Evolutionary conservation across 1,140 invertebrate genomes (phyloP).

Genomic region (Diploscapter pachys): DNA sequence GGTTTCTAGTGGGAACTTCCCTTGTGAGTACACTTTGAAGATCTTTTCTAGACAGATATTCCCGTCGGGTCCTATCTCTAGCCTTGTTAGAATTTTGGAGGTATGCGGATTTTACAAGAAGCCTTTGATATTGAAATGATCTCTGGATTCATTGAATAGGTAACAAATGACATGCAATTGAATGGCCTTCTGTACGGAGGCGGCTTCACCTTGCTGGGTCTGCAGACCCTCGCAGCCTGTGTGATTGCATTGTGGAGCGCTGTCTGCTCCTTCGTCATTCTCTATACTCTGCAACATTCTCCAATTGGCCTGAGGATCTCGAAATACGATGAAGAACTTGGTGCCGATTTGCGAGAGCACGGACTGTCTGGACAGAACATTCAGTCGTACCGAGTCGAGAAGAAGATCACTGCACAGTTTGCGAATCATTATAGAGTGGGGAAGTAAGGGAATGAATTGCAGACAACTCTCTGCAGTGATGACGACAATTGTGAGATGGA

Average conservation of each 20-base stretch:
- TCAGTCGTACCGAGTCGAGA: constrained; percentile 46
- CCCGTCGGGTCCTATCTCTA: background rate
- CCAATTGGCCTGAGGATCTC: constrained; percentile 76
- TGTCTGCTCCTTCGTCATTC: constrained; percentile 25
- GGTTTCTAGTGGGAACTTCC: constrained; percentile 1
- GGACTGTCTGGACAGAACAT: constrained; percentile 65
- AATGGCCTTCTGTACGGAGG: constrained; percentile 42
- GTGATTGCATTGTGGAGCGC: constrained; percentile 22
- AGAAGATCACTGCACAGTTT: constrained; percentile 46
- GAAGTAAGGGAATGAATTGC: background rate
- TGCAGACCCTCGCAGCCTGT: constrained; percentile 17
- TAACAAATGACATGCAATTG: background rate
- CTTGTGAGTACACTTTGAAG: background rate
- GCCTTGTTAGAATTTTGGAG: background rate
- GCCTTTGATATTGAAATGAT: too few species aligned
- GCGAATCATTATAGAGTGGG: background rate
- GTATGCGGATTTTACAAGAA: constrained; percentile 21
- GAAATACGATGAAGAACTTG: constrained; percentile 76
- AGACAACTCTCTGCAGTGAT: constrained; percentile 26
- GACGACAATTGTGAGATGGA: constrained; percentile 26
- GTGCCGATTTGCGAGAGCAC: constrained; percentile 82
- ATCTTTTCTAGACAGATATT: too few species aligned
- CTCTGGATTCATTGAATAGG: background rate
- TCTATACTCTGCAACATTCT: constrained; percentile 69
- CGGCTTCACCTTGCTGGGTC: constrained; percentile 25